Evolutionary conservation across 2,797 vertebrate species (phyloP).

Genomic region (Spea hammondii): DNA sequence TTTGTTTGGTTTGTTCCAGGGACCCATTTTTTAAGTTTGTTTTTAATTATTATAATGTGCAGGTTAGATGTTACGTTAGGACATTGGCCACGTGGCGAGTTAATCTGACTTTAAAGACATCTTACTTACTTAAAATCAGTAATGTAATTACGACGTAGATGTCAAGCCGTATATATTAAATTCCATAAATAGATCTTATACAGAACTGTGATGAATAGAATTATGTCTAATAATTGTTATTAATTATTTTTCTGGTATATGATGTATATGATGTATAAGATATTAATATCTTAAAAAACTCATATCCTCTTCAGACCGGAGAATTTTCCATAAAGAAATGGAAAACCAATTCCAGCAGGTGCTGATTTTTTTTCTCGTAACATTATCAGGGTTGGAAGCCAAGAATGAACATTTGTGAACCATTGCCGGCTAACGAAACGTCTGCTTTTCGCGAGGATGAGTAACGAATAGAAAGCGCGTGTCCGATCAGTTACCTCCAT

Average conservation of each 20-base stretch:
- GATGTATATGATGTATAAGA: no score
- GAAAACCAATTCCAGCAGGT: conserved; percentile 1
- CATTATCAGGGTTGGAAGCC: not conserved
- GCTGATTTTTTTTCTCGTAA: conserved; percentile 7
- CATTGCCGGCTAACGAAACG: conserved; percentile 27
- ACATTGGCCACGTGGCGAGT: no score
- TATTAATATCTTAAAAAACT: not conserved
- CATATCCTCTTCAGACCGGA: not conserved
- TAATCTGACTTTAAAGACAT: no score
- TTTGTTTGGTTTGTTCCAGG: no score
- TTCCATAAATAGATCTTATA: not conserved
- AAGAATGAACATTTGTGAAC: conserved; percentile 19
- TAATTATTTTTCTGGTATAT: not conserved
- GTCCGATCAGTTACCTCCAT: conserved; percentile 9
- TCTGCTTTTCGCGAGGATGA: conserved; percentile 16
- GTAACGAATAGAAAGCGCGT: conserved; percentile 10
- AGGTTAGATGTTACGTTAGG: no score
- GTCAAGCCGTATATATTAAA: not conserved
- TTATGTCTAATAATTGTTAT: not conserved
- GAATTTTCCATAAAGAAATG: conserved; percentile 6
- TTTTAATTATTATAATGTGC: no score
- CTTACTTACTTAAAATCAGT: no score
- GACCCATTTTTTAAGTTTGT: no score
- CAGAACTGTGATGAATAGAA: not conserved
- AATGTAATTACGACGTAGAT: no score